These are phyloP conservation scores for Oncorhynchus tshawytscha DNA, from an alignment of 2,113 vertebrate species.

Conservation along the genomic window DNA sequence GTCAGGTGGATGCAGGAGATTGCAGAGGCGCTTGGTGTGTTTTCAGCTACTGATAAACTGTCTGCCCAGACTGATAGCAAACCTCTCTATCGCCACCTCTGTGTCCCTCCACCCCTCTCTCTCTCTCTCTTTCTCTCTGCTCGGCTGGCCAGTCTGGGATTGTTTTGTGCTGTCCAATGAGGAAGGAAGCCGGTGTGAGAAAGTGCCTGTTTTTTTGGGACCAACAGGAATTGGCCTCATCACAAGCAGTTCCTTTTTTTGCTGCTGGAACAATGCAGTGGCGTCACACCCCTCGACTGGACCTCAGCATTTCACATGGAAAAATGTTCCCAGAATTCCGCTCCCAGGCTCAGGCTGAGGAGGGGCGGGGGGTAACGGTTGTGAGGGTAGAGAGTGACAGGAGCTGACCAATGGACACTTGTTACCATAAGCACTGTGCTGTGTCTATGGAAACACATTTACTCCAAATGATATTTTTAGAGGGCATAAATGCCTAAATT, in stretches of 20 bases:
- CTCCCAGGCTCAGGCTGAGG: constrained; percentile 74
- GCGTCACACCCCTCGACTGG: constrained; percentile 78
- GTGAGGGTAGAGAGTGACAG: constrained; percentile 44
- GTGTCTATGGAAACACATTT: constrained; percentile 44
- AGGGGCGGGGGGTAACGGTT: constrained; percentile 57
- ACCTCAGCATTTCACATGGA: constrained; percentile 79
- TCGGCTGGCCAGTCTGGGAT: constrained; percentile 69
- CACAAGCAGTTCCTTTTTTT: constrained; percentile 81
- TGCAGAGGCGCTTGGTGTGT: constrained; percentile 28
- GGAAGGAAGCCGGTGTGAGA: constrained; percentile 81
- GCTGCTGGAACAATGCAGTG: constrained; percentile 78
- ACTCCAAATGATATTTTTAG: constrained; percentile 12
- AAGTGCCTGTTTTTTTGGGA: constrained; percentile 80
- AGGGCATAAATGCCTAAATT: too few relatives aligned
- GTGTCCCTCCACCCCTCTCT: constrained; percentile 17
- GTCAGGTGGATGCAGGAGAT: constrained; percentile 43
- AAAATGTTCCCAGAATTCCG: constrained; percentile 81
- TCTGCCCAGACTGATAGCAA: constrained; percentile 46
- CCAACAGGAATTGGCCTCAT: constrained; percentile 80
- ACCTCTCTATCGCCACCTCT: not conserved
- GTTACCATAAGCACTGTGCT: constrained; percentile 41
- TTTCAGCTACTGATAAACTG: constrained; percentile 34
- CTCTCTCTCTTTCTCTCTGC: constrained; percentile 38
- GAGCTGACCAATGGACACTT: constrained; percentile 56
- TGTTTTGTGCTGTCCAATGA: constrained; percentile 76